Conservation (phyloP, 2,888 invertebrate genomes). For the Phasia obesa region DNA sequence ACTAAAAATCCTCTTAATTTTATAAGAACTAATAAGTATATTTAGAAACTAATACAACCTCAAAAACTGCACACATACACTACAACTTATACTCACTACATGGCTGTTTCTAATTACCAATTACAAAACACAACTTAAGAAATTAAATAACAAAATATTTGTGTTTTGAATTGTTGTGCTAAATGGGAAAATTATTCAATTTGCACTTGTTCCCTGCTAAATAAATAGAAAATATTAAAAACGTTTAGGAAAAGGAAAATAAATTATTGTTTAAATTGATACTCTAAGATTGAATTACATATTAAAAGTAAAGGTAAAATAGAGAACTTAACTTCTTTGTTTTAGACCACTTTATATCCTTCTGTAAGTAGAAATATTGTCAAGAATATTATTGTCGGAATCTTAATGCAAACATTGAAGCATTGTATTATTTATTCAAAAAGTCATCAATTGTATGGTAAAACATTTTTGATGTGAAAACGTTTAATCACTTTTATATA, state of each 20-base stretch:
- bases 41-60: conserved; percentile 54
- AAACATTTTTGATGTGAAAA: no score
- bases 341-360: no score
- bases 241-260: neutral
- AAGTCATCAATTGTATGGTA: no score
- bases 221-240: conserved; percentile 33
- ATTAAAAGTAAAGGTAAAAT: no score
- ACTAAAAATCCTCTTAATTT: conserved; percentile 67
- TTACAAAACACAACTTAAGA: conserved; percentile 18
- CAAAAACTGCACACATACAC: conserved; percentile 11
- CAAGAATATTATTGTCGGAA: no score
- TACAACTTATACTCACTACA: neutral
- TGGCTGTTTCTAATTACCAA: conserved; percentile 28
- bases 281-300: no score
- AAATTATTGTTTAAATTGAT: neutral
- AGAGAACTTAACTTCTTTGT: no score
- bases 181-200: conserved; percentile 22
- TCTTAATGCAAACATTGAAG: no score
- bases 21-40: conserved; percentile 60
- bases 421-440: no score
- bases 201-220: neutral
- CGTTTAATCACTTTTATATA: no score
- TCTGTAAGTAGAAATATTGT: no score
- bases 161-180: conserved; percentile 25
- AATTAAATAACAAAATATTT: conserved; percentile 52